phyloP scores from a whole-genome alignment of 2,888 invertebrate species.

The Eupelmus urozonus region DNA sequence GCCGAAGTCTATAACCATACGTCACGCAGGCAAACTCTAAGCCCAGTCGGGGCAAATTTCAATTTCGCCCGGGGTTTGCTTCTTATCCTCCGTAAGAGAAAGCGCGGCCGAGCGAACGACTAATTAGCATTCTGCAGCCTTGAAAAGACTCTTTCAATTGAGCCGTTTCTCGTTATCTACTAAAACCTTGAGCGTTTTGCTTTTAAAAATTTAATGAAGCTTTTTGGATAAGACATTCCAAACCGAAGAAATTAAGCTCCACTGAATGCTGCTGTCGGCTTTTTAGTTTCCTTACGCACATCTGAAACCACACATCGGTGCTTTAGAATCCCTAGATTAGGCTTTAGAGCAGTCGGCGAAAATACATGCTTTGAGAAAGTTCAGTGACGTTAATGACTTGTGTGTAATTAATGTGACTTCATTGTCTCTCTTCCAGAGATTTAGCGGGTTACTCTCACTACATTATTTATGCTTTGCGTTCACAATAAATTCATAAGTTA shows the following conservation, averaged over 20 bases:
- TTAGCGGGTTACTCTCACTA: slow-evolving; percentile 24
- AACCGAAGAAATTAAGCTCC: no score
- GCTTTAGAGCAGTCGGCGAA: not conserved
- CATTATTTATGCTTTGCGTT: not conserved
- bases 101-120: no score
- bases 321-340: slow-evolving; percentile 37
- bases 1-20: slow-evolving; percentile 20
- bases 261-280: no score
- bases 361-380: slow-evolving; percentile 45
- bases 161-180: no score
- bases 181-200: no score
- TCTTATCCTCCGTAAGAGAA: no score
- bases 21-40: slow-evolving; percentile 5
- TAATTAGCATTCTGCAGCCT: not conserved
- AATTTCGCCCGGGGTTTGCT: not conserved
- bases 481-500: not conserved
- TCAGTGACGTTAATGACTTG: slow-evolving; percentile 47
- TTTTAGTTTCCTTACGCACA: not conserved
- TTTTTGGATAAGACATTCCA: no score
- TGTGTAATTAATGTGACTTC: slow-evolving; percentile 47
- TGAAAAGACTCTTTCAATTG: not conserved
- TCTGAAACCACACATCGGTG: slow-evolving; percentile 4
- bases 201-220: no score
- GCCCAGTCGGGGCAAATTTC: not conserved
- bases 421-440: slow-evolving; percentile 9